phyloP scores from a whole-genome alignment of 2,113 vertebrate species.

The Lanius ludovicianus region DNA sequence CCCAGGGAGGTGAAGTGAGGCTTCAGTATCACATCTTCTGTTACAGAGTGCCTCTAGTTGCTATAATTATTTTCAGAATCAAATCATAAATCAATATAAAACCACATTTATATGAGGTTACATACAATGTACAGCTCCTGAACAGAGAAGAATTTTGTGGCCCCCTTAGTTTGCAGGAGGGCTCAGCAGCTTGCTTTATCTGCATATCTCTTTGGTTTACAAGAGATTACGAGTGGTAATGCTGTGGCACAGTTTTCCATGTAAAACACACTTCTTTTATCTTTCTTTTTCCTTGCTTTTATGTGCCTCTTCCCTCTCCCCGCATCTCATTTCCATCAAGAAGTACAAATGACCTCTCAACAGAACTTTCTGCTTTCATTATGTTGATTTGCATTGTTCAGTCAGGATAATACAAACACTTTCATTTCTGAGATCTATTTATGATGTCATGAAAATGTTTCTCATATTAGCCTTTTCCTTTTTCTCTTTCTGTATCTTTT shows the following conservation, averaged over 20 bases:
- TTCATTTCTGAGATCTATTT: constrained; percentile 16
- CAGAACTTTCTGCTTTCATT: background rate
- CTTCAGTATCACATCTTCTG: background rate
- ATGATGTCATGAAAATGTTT: background rate
- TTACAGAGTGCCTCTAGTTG: background rate
- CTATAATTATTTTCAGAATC: background rate
- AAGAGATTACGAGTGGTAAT: background rate
- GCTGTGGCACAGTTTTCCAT: background rate
- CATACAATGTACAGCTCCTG: background rate
- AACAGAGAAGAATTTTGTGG: background rate
- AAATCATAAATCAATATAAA: background rate
- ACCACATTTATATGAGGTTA: background rate
- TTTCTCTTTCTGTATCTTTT: constrained; percentile 14
- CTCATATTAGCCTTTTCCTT: constrained; percentile 20
- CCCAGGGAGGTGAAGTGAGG: background rate
- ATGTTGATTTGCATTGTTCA: constrained; percentile 24
- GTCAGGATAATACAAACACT: background rate
- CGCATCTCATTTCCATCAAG: background rate
- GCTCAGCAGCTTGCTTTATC: background rate
- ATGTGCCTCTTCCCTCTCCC: background rate
- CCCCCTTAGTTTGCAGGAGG: background rate
- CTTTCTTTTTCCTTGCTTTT: background rate
- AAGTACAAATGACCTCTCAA: background rate
- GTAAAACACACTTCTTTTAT: background rate
- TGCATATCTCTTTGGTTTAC: background rate